These are phyloP conservation scores for Crematogaster levior DNA, from an alignment of 2,888 invertebrate species.

Conservation along the genomic window DNA sequence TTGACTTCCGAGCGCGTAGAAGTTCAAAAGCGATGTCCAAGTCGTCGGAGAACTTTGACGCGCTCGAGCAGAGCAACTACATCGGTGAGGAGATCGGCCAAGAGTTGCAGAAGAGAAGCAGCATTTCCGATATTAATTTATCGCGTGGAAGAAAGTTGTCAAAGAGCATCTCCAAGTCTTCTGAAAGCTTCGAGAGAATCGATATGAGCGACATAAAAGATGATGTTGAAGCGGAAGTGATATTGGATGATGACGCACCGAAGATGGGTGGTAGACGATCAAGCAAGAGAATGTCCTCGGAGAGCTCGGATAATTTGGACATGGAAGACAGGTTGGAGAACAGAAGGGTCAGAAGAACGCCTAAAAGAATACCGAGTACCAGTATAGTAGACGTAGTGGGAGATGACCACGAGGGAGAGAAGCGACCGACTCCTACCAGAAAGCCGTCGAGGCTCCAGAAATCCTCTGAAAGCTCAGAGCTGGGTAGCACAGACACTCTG, in stretches of 20 bases:
- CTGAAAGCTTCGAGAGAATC: slow-evolving; percentile 80
- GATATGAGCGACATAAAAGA: slow-evolving; percentile 65
- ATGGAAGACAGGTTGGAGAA: slow-evolving; percentile 80
- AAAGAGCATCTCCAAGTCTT: slow-evolving; percentile 80
- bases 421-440: slow-evolving; percentile 69
- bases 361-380: slow-evolving; percentile 80
- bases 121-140: slow-evolving; percentile 81
- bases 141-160: slow-evolving; percentile 71
- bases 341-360: slow-evolving; percentile 75
- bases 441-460: slow-evolving; percentile 81
- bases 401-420: slow-evolving; percentile 68
- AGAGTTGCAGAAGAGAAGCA: slow-evolving; percentile 79
- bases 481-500: slow-evolving; percentile 83
- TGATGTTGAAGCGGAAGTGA: slow-evolving; percentile 61
- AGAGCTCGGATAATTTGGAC: slow-evolving; percentile 83
- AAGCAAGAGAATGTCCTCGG: slow-evolving; percentile 80
- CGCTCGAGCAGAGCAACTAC: slow-evolving; percentile 63
- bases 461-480: slow-evolving; percentile 84
- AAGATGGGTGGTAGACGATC: slow-evolving; percentile 69
- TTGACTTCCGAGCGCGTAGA: slow-evolving; percentile 75
- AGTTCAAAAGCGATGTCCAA: slow-evolving; percentile 80
- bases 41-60: slow-evolving; percentile 83
- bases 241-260: slow-evolving; percentile 56
- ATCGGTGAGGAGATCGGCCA: slow-evolving; percentile 46
- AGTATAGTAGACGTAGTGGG: slow-evolving; percentile 77